Percentiles rank a stretch among this genome's conserved stretches.
phyloP scores from a whole-genome alignment of 2,113 vertebrate species.

The Entomyzon cyanotis region DNA sequence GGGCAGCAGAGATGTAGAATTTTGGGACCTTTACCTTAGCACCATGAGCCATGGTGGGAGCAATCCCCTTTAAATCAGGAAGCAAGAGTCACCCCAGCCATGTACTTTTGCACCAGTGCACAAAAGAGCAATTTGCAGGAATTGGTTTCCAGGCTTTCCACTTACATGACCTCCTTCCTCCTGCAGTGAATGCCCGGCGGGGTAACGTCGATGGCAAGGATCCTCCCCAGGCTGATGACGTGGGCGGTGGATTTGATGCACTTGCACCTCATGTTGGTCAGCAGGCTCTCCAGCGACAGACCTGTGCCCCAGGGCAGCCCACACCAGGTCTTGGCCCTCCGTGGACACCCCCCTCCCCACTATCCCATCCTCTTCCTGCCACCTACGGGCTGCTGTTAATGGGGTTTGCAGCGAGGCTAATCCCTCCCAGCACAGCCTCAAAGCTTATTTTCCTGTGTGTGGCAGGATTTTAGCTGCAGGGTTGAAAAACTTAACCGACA shows the following conservation, averaged over 20 bases:
- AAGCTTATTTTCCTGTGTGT: accelerated
- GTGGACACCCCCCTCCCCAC: no score
- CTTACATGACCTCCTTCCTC: conserved; percentile 64
- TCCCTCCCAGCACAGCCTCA: not conserved
- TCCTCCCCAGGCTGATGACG: conserved; percentile 22
- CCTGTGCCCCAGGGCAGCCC: not conserved
- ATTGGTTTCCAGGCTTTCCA: not conserved
- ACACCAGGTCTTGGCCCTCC: not conserved
- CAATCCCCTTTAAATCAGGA: accelerated
- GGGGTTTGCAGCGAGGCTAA: not conserved
- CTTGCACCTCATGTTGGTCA: conserved; percentile 59
- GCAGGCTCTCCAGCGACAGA: conserved; percentile 53
- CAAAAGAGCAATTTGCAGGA: accelerated
- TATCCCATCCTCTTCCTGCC: not conserved
- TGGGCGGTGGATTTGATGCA: conserved; percentile 46
- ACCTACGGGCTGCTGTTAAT: accelerated
- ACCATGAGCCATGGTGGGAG: accelerated
- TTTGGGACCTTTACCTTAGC: accelerated
- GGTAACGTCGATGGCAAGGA: not conserved
- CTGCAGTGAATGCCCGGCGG: conserved; percentile 16
- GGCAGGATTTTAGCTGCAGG: not conserved
- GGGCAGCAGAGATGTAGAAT: accelerated
- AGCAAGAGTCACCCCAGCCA: not conserved
- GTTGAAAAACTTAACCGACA: not conserved
- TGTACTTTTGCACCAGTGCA: accelerated